These are phyloP conservation scores for Boleophthalmus pectinirostris DNA, from an alignment of 2,113 vertebrate species.

Conservation along the genomic window DNA sequence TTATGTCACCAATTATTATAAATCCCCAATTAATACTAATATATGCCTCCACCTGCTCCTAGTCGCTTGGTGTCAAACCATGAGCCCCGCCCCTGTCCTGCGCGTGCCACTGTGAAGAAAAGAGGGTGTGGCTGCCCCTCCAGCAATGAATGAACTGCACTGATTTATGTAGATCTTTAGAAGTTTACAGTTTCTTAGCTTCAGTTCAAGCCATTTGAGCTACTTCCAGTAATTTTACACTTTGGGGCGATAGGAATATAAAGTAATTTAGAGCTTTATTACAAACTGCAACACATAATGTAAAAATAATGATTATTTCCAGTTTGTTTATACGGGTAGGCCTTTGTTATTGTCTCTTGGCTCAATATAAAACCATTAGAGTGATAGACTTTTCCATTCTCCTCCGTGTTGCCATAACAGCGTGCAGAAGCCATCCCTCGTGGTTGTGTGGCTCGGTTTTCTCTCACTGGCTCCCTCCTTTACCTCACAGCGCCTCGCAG, in stretches of 20 bases:
- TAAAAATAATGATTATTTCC: too few species aligned
- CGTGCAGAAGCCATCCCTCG: slow-evolving; percentile 8
- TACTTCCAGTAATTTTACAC: neutral
- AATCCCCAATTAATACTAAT: neutral
- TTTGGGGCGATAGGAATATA: neutral
- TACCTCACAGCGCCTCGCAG: slow-evolving; percentile 22
- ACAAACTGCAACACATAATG: neutral
- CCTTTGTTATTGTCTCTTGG: neutral
- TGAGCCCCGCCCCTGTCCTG: neutral
- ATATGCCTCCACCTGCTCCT: neutral
- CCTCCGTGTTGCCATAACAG: slow-evolving; percentile 45
- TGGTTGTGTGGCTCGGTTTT: slow-evolving; percentile 25
- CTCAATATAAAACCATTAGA: neutral
- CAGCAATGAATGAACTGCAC: slow-evolving; percentile 3
- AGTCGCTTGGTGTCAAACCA: neutral
- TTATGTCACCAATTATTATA: neutral
- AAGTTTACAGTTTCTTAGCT: neutral
- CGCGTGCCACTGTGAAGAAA: neutral
- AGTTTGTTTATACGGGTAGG: neutral
- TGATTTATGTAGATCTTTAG: neutral
- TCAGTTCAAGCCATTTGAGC: neutral
- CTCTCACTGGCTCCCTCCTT: too few species aligned
- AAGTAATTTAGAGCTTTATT: neutral
- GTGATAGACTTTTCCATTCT: neutral
- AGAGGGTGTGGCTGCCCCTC: slow-evolving; percentile 2